Conservation (phyloP, 2,888 invertebrate species). For the Troglohyphantes excavatus region DNA sequence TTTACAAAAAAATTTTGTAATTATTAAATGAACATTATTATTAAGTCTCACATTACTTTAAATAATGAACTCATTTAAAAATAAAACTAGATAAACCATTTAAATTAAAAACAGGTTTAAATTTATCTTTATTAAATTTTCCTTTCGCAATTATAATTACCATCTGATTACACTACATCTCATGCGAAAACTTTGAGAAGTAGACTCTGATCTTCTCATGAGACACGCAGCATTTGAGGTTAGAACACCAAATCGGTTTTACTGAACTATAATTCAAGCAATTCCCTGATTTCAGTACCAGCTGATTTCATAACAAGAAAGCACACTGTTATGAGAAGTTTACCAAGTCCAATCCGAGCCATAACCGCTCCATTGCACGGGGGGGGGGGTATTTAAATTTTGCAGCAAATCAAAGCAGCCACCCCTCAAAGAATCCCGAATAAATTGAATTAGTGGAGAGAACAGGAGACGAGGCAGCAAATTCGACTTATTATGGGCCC, state of each 20-base stretch:
- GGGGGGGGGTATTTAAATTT: conserved; percentile 72
- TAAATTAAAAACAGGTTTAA: neutral
- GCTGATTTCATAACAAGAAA: conserved; percentile 4
- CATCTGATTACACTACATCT: neutral
- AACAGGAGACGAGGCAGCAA: conserved; percentile 12
- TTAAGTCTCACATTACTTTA: too few species aligned
- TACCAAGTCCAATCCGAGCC: neutral
- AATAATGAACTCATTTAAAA: too few species aligned
- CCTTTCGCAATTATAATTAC: neutral
- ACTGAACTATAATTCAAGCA: neutral
- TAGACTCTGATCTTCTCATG: neutral
- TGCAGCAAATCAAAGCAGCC: conserved; percentile 49
- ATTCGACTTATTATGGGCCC: conserved; percentile 43
- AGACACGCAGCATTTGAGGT: neutral
- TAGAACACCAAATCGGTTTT: neutral
- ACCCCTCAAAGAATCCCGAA: conserved; percentile 59
- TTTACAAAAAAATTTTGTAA: too few species aligned
- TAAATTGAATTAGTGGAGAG: conserved; percentile 73
- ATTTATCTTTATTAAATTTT: neutral
- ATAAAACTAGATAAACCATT: too few species aligned
- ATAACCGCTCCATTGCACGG: too few species aligned
- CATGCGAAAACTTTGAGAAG: neutral
- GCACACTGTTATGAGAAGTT: conserved; percentile 26
- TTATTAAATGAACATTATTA: too few species aligned
- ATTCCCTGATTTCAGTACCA: neutral